Base-by-base conservation (phyloP, 2,113 vertebrate species). In the Herpetotheres cachinnans region DNA sequence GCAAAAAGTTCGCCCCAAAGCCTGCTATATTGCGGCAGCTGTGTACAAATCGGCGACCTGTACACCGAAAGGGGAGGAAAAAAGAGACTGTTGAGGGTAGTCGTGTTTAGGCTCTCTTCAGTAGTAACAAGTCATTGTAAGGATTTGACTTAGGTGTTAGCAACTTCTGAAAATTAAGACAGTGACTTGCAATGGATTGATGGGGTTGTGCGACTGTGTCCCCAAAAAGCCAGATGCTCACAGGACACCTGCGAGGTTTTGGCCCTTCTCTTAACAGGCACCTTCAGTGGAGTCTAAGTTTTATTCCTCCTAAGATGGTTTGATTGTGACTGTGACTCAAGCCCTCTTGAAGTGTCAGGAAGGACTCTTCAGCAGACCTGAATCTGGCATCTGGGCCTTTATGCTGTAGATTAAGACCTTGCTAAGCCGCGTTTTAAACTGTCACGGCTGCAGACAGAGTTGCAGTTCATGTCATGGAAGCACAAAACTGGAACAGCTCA, bases 381-480 rank as follows among this genome's bases (percentile, higher is more conserved):
- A 74, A 65, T 93, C n/a, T 92, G 69, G 11, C 46, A 73, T 88
- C 21, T 89, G 34, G 8, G 32, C 86, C 52, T 40, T 93, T 67
- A 90, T 90, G 6, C 32, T 79, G 61, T 46, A 71, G 73, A 56
- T 81, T 89, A 87, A 96, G 84, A 79, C 44, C 27, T 82, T 82
- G 18, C 18, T 93, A 95, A 96, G 93, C 89, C 2, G 0, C 13
- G 10, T 82, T 84, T 94, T 42, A 89, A 92, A 55, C 10, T 42
- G 76, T 69, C 29, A 5, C 1, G 1, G 29, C 25, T 46, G 49
- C 71, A 42, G 29, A 92, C 91, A 86, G 49, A 61, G 29, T 36
- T 89, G 42, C 38, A n/a, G 10, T 46, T 88, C n/a, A 66, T 12
- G 22, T 81, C 18, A 7, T 52, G 5, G 78, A 67, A 89, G 44